These are phyloP conservation scores for Brachycybe producta DNA, from an alignment of 2,888 invertebrate species.

Conservation along the genomic window DNA sequence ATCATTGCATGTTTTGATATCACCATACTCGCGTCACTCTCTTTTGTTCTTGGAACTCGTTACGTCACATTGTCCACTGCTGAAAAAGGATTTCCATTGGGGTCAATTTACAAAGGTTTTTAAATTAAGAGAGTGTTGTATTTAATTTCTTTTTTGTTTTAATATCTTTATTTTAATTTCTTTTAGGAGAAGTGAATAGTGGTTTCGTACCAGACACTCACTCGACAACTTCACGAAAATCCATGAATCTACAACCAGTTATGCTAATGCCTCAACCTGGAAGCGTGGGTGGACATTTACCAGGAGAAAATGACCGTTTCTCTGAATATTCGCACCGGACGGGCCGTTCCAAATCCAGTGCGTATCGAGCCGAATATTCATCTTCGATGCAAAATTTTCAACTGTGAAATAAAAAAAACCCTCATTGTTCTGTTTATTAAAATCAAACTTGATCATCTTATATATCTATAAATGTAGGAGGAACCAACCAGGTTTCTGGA, in stretches of 20 bases:
- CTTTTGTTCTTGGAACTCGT: constrained; percentile 81
- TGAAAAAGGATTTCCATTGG: constrained; percentile 38
- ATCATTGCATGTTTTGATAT: constrained; percentile 76
- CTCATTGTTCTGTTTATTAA: no score
- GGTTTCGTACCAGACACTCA: constrained; percentile 75
- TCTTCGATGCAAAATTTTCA: constrained; percentile 59
- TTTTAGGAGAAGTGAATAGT: constrained; percentile 70
- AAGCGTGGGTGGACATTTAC: not conserved
- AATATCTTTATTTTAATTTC: not conserved
- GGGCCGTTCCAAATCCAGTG: constrained; percentile 44
- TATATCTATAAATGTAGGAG: no score
- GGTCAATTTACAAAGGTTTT: constrained; percentile 52
- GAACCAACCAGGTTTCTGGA: no score
- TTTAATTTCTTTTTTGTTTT: not conserved
- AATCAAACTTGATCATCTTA: no score
- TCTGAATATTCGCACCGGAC: constrained; percentile 66
- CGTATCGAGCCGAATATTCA: constrained; percentile 45
- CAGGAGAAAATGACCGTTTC: constrained; percentile 55
- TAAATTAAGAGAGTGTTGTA: not conserved
- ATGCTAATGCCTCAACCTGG: constrained; percentile 52
- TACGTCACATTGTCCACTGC: constrained; percentile 75
- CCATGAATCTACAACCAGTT: constrained; percentile 73
- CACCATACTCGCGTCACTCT: constrained; percentile 69
- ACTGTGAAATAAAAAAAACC: constrained; percentile 37
- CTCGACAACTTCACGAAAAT: constrained; percentile 72